These are phyloP conservation scores for Sciurus niger DNA, from an alignment of 2,113 vertebrate genomes.

Conservation along the genomic window DNA sequence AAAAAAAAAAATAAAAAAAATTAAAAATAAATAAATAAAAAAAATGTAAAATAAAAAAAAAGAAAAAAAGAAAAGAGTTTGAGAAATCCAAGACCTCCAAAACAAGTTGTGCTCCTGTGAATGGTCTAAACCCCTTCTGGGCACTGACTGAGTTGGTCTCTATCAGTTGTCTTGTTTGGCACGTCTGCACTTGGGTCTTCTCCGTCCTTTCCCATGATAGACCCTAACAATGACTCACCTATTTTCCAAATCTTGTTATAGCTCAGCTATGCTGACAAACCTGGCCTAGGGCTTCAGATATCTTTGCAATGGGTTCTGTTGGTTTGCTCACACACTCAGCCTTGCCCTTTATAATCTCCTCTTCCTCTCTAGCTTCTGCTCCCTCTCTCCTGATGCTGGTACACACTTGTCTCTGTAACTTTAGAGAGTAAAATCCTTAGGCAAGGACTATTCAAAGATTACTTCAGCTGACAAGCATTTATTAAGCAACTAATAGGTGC, in stretches of 20 bases:
- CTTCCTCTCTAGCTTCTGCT: neutral
- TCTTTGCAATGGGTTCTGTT: neutral
- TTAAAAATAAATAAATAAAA: no score
- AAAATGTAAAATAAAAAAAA: no score
- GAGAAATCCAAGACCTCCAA: neutral
- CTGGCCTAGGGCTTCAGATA: neutral
- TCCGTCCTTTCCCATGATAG: neutral
- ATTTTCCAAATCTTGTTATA: neutral
- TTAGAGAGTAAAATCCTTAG: constrained; percentile 34
- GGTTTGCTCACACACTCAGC: neutral
- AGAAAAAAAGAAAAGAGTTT: neutral
- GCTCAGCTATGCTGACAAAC: neutral
- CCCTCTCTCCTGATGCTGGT: neutral
- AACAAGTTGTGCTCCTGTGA: neutral
- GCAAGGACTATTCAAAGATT: constrained; percentile 11
- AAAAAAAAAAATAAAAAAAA: no score
- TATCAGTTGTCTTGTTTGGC: neutral
- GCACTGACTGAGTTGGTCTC: neutral
- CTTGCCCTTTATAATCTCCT: neutral
- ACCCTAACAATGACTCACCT: neutral
- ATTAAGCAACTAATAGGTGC: constrained; percentile 50
- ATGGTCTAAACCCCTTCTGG: neutral
- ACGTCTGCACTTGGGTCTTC: neutral
- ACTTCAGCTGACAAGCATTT: neutral
- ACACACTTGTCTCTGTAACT: constrained; percentile 12